These are phyloP conservation scores for Neolamprologus fasciatus DNA, from an alignment of 2,113 vertebrate genomes.

Conservation along the genomic window DNA sequence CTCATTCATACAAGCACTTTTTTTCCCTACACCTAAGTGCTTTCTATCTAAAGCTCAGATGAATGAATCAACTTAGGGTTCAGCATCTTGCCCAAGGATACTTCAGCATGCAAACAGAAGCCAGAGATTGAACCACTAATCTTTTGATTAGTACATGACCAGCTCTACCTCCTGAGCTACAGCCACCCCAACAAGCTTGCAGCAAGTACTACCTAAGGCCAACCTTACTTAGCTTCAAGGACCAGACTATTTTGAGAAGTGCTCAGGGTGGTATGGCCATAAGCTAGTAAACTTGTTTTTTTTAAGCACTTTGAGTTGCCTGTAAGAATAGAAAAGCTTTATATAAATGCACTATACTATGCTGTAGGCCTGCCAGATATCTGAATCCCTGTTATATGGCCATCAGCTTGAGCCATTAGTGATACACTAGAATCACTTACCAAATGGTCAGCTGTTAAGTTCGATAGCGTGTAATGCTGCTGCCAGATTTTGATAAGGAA, in stretches of 20 bases:
- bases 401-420: neutral
- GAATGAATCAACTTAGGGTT: neutral
- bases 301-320: neutral
- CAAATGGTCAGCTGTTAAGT: neutral
- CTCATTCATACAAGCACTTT: neutral
- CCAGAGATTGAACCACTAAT: neutral
- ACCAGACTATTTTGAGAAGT: neutral
- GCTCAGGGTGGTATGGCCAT: neutral
- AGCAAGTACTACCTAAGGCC: neutral
- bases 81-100: neutral
- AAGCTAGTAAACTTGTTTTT: neutral
- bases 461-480: neutral
- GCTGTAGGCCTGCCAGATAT: neutral
- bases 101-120: neutral
- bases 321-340: neutral
- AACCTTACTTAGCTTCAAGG: neutral
- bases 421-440: neutral
- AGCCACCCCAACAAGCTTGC: neutral
- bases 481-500: neutral
- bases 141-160: neutral
- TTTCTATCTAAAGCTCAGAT: neutral
- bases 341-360: neutral
- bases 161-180: neutral
- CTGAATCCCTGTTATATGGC: neutral
- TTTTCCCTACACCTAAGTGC: accelerated